These are phyloP conservation scores for Beris morrisii DNA, from an alignment of 2,888 invertebrate genomes.

Conservation along the genomic window DNA sequence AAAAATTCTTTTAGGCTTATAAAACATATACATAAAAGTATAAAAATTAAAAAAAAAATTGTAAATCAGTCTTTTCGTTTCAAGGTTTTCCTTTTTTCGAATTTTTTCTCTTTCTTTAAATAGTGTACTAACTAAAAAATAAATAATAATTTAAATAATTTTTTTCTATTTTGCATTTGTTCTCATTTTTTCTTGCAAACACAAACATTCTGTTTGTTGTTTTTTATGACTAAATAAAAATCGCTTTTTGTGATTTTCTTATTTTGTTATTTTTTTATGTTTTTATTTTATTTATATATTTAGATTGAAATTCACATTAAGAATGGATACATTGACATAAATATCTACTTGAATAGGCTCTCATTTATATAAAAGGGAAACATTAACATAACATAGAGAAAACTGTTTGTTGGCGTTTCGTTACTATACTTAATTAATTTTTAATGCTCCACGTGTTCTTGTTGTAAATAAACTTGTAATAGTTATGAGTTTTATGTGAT, in stretches of 20 bases:
- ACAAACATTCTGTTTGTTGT: neutral
- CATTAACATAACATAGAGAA: conserved; percentile 1
- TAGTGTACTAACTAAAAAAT: conserved; percentile 1
- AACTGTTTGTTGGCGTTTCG: too few species aligned
- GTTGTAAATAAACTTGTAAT: too few species aligned
- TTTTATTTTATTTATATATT: conserved; percentile 23
- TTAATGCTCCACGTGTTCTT: too few species aligned
- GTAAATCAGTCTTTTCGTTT: too few species aligned
- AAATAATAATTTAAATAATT: neutral
- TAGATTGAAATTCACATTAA: conserved; percentile 27
- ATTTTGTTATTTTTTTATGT: conserved; percentile 20
- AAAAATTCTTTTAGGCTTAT: too few species aligned
- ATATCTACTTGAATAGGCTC: conserved; percentile 22
- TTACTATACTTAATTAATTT: too few species aligned
- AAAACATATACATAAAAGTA: too few species aligned
- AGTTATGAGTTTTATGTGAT: too few species aligned
- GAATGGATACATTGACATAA: conserved; percentile 32
- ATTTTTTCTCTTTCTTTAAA: neutral
- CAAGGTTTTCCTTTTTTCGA: neutral
- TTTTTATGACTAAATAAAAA: conserved; percentile 27
- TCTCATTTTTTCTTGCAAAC: neutral
- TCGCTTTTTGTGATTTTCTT: conserved; percentile 24
- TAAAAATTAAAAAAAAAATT: too few species aligned
- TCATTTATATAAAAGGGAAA: conserved; percentile 25
- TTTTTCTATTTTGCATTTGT: conserved; percentile 3